Base-by-base conservation (phyloP, 2,888 invertebrate genomes). In the Lysandra coridon region DNA sequence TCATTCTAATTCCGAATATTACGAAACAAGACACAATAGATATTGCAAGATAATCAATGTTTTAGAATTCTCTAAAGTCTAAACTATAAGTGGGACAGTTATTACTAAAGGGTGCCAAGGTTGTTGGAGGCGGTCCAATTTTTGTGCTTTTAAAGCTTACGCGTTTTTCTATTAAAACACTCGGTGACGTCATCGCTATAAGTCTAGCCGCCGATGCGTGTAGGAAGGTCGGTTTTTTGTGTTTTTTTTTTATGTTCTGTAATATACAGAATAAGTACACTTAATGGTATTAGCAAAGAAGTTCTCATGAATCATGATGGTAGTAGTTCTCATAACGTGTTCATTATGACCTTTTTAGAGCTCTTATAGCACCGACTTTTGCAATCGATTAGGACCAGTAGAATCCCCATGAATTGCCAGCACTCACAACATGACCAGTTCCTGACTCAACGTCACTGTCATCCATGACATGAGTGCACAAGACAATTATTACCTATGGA, bases 111-210 rank as follows among this genome's bases (percentile, higher is more conserved):
- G 85, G 86, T 90, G 87, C 87, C 94, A 94, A 94, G 94, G 94
- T 92, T 92, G 92, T 90, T 94, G 93, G 92, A 93, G 88, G 82
- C 84, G 90, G 87, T 93, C 93, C 93, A 94, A 86, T 86, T 86
- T 87, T 83, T 83, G 81, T 80, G 80, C 33, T 82, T 86, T 88
- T 87, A 84, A 83, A 83, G 85, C 85, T 83, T 84, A 74, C 40
- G 84, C 86, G 86, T 87, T 40, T 53, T 73, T 73, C 40, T n/a
- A 40, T 74, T 49, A 75, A 49, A 49, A 12, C 23, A 23, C 17
- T 75, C 12, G 30, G 14, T 75, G 75, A 75, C 49, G 75, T 75
- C 23, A 75, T 10, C 10, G 49, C 23, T 49, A 57, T 57, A 17
- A 75, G 30, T 75, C 69, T 69, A 75, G 75, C 44, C 75, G 49